Evolutionary conservation across 2,113 vertebrate genomes (phyloP), one percentile per base, ranked within the genome.

Genomic region (Salvator merianae): DNA sequence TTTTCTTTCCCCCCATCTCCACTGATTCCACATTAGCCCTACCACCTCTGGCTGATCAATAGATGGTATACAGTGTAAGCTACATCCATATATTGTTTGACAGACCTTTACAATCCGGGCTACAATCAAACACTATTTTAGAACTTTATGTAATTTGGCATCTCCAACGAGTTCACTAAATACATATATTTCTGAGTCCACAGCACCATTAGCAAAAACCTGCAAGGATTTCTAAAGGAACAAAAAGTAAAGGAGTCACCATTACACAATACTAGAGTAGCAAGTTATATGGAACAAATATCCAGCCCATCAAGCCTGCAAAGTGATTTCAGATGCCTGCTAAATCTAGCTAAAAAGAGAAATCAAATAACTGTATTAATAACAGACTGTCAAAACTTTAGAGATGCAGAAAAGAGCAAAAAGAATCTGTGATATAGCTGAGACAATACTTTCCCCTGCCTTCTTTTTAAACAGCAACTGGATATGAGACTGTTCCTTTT

Each of bases 271-370:
- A 79, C 50, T 71, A 53, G 34, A 77, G 1, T 38, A 85, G 84
- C 36, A 79, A 83, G 20, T 2, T 82, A 50, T 70, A 74, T 86
- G 63, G 70, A 50, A 40, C 8, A 86, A 91, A 73, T 77, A 75
- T 0, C 7, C 65, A 59, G 77, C 81, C n/a, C 53, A 81, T 77
- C 66, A 18, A 22, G 0, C 72, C 63, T 69, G 70, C 79, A 72
- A 77, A 38, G 30, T 59, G n/a, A 75, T 50, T 83, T 30, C 63
- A 88, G 63, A 88, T 82, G 87, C 76, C 32, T 86, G 77, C 34
- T 40, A 77, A 0, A 70, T 81, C 79, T 47, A 81, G 65, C 80
- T 5, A 85, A 1, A 47, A 84, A 50, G 30, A 88, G 20, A 87
- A 87, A 84, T 2, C 0, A 62, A 10, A 0, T 34, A 47, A 30